Evolutionary conservation across 2,888 invertebrate species (phyloP).

Genomic region (Fissipunctia ypsillon): DNA sequence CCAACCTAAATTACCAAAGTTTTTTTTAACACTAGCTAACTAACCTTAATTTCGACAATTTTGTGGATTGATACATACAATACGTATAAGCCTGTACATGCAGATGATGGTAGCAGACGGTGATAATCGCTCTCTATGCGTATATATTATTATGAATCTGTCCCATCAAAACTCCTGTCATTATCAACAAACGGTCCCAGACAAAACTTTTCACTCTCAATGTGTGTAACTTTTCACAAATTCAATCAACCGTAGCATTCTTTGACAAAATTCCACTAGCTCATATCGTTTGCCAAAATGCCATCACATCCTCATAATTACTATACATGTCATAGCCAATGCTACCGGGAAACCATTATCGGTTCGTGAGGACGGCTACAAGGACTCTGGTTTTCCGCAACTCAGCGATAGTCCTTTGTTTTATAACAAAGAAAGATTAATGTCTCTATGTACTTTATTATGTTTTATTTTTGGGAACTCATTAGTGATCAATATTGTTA

Average conservation of each 20-base stretch:
- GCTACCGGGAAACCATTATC: slow-evolving; percentile 75
- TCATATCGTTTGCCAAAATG: slow-evolving; percentile 34
- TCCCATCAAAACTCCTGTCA: background rate
- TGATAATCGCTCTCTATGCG: too few species aligned
- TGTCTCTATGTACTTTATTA: slow-evolving; percentile 45
- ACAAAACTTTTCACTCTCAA: too few species aligned
- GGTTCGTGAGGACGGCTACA: slow-evolving; percentile 69
- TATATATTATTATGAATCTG: too few species aligned
- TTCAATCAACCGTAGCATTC: slow-evolving; percentile 2
- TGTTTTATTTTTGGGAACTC: slow-evolving; percentile 6
- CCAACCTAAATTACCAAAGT: too few species aligned
- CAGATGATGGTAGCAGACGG: too few species aligned
- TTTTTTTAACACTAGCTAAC: too few species aligned
- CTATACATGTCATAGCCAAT: slow-evolving; percentile 70
- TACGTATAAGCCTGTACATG: too few species aligned
- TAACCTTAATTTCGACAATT: too few species aligned
- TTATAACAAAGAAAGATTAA: slow-evolving; percentile 72
- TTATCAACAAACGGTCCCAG: background rate
- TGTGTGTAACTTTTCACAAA: background rate
- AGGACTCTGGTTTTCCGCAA: slow-evolving; percentile 76
- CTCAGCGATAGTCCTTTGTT: slow-evolving; percentile 69
- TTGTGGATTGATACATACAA: too few species aligned
- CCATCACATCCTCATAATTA: slow-evolving; percentile 62
- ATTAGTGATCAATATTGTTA: background rate
- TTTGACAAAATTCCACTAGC: slow-evolving; percentile 3